These are phyloP conservation scores for Kuschelorhynchus macadamiae DNA, from an alignment of 2,888 invertebrate species.

Conservation along the genomic window DNA sequence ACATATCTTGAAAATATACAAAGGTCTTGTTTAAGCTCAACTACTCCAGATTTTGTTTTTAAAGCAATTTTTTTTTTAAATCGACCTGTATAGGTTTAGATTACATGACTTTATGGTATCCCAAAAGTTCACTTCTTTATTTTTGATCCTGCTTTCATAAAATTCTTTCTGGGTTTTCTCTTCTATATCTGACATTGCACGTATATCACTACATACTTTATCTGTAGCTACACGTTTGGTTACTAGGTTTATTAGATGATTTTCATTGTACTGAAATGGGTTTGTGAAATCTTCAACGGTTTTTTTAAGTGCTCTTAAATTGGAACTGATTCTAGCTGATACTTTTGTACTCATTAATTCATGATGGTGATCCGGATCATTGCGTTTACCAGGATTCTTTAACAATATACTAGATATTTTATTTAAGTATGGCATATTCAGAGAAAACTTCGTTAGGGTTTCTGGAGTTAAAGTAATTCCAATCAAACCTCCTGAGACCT, in stretches of 20 bases:
- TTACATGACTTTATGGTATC: background rate
- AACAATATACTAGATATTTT: background rate
- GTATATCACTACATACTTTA: background rate
- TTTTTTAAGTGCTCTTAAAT: background rate
- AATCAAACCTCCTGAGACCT: too few relatives aligned
- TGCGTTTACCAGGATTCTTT: background rate
- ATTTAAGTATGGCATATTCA: conserved; percentile 1
- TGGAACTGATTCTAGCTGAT: background rate
- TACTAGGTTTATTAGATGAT: background rate
- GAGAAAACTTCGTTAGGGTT: too few relatives aligned
- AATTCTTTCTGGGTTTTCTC: background rate
- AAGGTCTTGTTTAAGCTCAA: background rate
- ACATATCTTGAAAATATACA: background rate
- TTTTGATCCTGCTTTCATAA: background rate
- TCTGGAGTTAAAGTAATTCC: too few relatives aligned
- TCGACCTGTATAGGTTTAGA: background rate
- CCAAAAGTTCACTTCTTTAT: background rate
- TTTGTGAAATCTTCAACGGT: background rate
- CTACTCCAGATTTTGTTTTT: background rate
- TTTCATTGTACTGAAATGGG: background rate
- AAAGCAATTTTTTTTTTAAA: background rate
- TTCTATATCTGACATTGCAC: conserved; percentile 1
- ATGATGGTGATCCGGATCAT: background rate
- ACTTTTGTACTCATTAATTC: background rate
- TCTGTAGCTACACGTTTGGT: background rate